Evolutionary conservation across 2,888 invertebrate species (phyloP).

Genomic region (Netelia fuscicornis): DNA sequence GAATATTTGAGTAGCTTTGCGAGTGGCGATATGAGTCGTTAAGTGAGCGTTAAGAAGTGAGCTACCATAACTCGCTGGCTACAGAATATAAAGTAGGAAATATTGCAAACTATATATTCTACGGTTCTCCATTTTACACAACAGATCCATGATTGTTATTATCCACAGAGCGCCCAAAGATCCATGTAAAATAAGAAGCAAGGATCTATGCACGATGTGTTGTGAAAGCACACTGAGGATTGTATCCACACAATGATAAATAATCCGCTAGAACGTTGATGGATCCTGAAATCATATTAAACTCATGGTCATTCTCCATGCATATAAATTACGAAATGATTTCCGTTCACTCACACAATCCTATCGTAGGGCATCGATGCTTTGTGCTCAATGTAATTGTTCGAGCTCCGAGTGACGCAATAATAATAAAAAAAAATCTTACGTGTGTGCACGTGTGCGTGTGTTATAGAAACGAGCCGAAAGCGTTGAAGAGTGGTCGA

Average conservation of each 20-base stretch:
- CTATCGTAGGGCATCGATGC: background rate
- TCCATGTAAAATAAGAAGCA: slow-evolving; percentile 1
- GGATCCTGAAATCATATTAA: slow-evolving; percentile 2
- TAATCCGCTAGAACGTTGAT: background rate
- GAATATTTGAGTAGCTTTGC: too few species aligned
- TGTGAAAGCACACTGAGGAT: background rate
- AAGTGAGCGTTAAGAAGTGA: background rate
- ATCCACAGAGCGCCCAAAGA: background rate
- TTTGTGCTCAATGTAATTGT: background rate
- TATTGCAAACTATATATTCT: too few species aligned
- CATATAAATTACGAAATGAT: background rate
- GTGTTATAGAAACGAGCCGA: slow-evolving; percentile 22
- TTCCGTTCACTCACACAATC: background rate
- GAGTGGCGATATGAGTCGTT: too few species aligned
- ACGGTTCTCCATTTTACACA: too few species aligned
- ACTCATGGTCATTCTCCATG: background rate
- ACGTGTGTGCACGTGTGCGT: background rate
- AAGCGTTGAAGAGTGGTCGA: slow-evolving; percentile 33
- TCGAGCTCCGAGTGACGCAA: background rate
- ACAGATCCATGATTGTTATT: background rate
- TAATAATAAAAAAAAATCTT: background rate
- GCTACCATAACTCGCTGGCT: background rate
- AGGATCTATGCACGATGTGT: background rate
- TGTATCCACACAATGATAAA: slow-evolving; percentile 1
- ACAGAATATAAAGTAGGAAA: too few species aligned